Evolutionary conservation across 2,113 vertebrate species (phyloP).

Genomic region (Spheniscus mendiculus): DNA sequence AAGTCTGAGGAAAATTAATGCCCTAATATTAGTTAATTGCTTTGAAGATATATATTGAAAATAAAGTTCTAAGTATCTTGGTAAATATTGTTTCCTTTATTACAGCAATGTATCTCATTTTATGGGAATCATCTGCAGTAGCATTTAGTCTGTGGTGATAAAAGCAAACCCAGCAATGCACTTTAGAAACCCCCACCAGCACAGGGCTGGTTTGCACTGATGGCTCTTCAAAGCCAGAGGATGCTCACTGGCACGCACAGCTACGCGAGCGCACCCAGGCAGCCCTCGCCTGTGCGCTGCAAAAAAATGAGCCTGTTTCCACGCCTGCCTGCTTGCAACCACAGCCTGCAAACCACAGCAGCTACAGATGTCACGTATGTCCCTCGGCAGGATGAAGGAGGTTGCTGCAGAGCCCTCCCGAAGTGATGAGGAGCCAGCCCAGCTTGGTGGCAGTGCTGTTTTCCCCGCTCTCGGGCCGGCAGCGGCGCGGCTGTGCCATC

Average conservation of each 20-base stretch:
- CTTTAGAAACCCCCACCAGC: background rate
- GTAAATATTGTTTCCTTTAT: constrained; percentile 60
- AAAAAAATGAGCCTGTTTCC: fast-evolving
- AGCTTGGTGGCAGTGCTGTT: fast-evolving
- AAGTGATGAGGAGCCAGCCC: background rate
- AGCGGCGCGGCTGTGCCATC: fast-evolving
- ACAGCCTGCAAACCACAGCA: background rate
- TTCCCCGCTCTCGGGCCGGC: fast-evolving
- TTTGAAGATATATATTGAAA: constrained; percentile 31
- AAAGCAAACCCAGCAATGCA: background rate
- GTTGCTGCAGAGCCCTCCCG: background rate
- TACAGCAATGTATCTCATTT: constrained; percentile 33
- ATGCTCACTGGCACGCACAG: background rate
- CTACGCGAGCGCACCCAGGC: fast-evolving
- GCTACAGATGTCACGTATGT: background rate
- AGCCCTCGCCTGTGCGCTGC: background rate
- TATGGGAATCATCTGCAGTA: background rate
- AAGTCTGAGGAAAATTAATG: constrained; percentile 30
- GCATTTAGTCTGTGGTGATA: background rate
- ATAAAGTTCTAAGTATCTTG: constrained; percentile 7
- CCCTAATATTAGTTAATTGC: constrained; percentile 59
- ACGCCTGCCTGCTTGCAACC: background rate
- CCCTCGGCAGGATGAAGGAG: fast-evolving
- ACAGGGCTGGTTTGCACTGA: background rate
- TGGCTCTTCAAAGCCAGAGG: background rate